phyloP scores from a whole-genome alignment of 2,888 invertebrate species.

The Melanostoma mellinum region DNA sequence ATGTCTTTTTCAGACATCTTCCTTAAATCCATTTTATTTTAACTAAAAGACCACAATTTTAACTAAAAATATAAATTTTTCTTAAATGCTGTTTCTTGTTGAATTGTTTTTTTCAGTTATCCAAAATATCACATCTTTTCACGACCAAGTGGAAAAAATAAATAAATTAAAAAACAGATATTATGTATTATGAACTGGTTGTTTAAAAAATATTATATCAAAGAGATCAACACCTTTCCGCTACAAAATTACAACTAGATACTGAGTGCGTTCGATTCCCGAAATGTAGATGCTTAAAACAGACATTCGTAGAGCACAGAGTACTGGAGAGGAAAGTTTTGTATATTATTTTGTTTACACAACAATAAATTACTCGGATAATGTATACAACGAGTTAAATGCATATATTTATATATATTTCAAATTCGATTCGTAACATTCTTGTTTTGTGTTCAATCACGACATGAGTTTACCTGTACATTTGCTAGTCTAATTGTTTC shows the following conservation, averaged over 20 bases:
- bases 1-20: conserved; percentile 78
- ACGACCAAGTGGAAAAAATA: no score
- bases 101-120: background rate
- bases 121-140: background rate
- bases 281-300: conserved; percentile 34
- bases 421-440: conserved; percentile 51
- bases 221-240: conserved; percentile 61
- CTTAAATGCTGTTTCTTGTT: background rate
- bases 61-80: background rate
- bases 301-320: conserved; percentile 37
- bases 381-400: conserved; percentile 59
- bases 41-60: background rate
- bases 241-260: conserved; percentile 60
- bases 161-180: no score
- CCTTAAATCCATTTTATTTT: conserved; percentile 30
- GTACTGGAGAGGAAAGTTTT: conserved; percentile 38
- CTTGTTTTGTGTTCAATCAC: background rate
- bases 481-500: no score
- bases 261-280: conserved; percentile 31
- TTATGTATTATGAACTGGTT: no score
- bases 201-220: conserved; percentile 9
- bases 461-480: no score
- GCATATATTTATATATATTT: conserved; percentile 20
- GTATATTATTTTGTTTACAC: conserved; percentile 74
- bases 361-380: conserved; percentile 74